Evolutionary conservation across 1,140 invertebrate species (phyloP).

Genomic region (Agrilus planipennis): DNA sequence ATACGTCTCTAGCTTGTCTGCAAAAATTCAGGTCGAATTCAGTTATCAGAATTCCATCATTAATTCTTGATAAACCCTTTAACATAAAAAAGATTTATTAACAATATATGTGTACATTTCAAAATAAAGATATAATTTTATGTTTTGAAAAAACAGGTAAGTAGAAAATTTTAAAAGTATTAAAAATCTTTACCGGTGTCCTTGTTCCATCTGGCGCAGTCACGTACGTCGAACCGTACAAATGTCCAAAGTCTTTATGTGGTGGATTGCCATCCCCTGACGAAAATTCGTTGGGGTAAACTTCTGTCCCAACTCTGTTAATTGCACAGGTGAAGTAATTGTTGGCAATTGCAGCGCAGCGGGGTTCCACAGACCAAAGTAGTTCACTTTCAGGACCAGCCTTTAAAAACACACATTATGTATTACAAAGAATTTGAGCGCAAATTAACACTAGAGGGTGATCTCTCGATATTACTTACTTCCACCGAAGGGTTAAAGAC

Average conservation of each 20-base stretch:
- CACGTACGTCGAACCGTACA: conserved; percentile 94
- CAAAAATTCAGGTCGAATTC: conserved; percentile 93
- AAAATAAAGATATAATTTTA: too few relatives aligned
- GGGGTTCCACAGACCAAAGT: conserved; percentile 89
- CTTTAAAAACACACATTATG: too few relatives aligned
- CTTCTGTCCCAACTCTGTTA: conserved; percentile 91
- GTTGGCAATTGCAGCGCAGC: conserved; percentile 97
- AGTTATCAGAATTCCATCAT: conserved; percentile 83
- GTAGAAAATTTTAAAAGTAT: background rate
- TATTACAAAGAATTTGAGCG: too few relatives aligned
- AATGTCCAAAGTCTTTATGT: conserved; percentile 91
- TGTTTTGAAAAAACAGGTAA: too few relatives aligned
- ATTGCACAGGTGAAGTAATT: conserved; percentile 90
- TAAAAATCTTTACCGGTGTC: conserved; percentile 54
- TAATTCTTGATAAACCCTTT: conserved; percentile 71
- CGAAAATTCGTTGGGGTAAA: conserved; percentile 85
- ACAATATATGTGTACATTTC: too few relatives aligned
- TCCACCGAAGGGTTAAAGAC: conserved; percentile 99
- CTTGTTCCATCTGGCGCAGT: conserved; percentile 86
- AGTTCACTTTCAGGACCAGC: conserved; percentile 72
- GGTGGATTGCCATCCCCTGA: conserved; percentile 86
- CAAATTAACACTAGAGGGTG: too few relatives aligned
- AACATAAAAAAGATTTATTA: conserved; percentile 20
- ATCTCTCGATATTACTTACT: too few relatives aligned
- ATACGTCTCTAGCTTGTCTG: conserved; percentile 87